Evolutionary conservation across 1,140 invertebrate genomes (phyloP).

Genomic region (Neodiprion pinetum): DNA sequence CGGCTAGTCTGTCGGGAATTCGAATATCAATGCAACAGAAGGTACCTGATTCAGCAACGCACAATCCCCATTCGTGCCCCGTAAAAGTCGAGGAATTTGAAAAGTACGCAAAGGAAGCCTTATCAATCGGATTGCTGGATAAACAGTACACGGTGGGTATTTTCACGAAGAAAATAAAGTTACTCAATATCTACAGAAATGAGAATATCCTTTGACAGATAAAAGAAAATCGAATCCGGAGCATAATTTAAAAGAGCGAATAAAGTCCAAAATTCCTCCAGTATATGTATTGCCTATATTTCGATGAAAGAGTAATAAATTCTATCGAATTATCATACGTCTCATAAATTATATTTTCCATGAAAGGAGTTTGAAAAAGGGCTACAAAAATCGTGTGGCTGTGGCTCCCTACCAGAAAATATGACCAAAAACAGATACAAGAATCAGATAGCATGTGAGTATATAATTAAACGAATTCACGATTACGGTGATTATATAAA

Average conservation of each 20-base stretch:
- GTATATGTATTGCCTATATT: background rate
- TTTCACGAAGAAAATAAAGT: too few relatives aligned
- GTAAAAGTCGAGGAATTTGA: slow-evolving; percentile 41
- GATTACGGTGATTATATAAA: too few relatives aligned
- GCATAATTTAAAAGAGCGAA: too few relatives aligned
- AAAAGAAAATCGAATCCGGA: too few relatives aligned
- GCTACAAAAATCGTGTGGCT: slow-evolving; percentile 62
- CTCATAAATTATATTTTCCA: slow-evolving; percentile 6
- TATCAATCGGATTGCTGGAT: slow-evolving; percentile 33
- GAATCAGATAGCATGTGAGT: slow-evolving; percentile 44
- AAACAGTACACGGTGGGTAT: slow-evolving; percentile 40
- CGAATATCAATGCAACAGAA: too few relatives aligned
- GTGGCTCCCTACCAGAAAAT: slow-evolving; percentile 65
- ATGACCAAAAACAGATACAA: slow-evolving; percentile 60
- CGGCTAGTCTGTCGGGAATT: too few relatives aligned
- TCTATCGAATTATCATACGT: background rate
- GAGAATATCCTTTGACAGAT: too few relatives aligned
- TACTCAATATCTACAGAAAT: too few relatives aligned
- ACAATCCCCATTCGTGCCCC: background rate
- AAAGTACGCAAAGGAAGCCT: slow-evolving; percentile 38
- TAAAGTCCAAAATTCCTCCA: too few relatives aligned
- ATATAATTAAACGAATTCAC: background rate
- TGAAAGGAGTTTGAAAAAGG: slow-evolving; percentile 59
- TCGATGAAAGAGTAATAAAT: background rate
- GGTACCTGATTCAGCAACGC: background rate